Evolutionary conservation across 2,888 invertebrate species (phyloP).

Genomic region (Geophilus truncorum): DNA sequence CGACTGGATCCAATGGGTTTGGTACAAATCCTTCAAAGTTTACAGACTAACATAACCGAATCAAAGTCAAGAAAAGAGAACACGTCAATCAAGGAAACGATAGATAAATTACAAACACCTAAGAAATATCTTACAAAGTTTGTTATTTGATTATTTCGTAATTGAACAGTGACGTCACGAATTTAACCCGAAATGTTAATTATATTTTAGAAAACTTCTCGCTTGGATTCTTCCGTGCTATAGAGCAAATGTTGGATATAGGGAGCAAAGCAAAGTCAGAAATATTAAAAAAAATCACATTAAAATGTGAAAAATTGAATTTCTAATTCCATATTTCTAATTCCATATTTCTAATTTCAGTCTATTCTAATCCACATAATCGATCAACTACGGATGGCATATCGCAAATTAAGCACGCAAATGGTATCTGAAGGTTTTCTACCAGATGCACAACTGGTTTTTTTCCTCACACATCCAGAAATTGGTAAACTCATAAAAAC

Average conservation of each 20-base stretch:
- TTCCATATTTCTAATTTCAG: constrained; percentile 31
- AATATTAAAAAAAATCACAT: neutral
- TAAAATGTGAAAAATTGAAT: neutral
- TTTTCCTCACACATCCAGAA: constrained; percentile 63
- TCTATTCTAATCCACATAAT: constrained; percentile 50
- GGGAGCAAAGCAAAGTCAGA: constrained; percentile 35
- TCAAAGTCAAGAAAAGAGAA: constrained; percentile 35
- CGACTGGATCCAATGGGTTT: constrained; percentile 58
- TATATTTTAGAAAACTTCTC: constrained; percentile 38
- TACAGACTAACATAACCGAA: constrained; percentile 38
- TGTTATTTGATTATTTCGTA: neutral
- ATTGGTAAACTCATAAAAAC: constrained; percentile 55
- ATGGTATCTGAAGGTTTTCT: constrained; percentile 61
- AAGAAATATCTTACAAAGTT: neutral
- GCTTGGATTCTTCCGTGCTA: neutral
- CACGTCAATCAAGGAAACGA: constrained; percentile 39
- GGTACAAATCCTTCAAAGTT: constrained; percentile 58
- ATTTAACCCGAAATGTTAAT: neutral
- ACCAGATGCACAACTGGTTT: constrained; percentile 61
- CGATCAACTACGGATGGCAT: constrained; percentile 59
- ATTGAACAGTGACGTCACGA: neutral
- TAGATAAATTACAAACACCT: constrained; percentile 41
- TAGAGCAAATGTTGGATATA: constrained; percentile 33
- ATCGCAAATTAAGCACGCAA: constrained; percentile 55
- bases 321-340: no score